phyloP scores from a whole-genome alignment of 2,113 vertebrate genomes.

The Callospermophilus lateralis region DNA sequence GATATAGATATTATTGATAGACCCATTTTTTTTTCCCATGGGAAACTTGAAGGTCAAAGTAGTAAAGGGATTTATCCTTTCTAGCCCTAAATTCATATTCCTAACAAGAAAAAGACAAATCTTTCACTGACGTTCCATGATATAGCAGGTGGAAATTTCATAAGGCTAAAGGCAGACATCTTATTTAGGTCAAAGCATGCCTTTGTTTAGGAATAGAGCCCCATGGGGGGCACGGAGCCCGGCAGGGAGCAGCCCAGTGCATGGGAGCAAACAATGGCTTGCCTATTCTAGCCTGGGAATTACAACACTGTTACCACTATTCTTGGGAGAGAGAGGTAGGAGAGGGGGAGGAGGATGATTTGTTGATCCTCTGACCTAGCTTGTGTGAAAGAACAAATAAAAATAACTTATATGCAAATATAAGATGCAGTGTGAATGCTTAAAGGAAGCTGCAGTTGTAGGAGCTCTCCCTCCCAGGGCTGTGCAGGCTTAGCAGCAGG shows the following conservation, averaged over 20 bases:
- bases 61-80: background rate
- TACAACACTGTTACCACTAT: background rate
- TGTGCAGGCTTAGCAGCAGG: background rate
- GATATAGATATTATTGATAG: background rate
- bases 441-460: background rate
- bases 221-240: background rate
- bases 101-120: background rate
- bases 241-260: too few relatives aligned
- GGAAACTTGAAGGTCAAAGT: background rate
- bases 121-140: background rate
- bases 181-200: constrained; percentile 1
- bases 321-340: background rate
- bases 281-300: background rate
- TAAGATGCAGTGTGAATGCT: background rate
- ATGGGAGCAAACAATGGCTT: background rate
- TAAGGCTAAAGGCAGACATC: background rate
- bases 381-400: constrained; percentile 50
- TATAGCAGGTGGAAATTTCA: background rate
- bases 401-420: constrained; percentile 44
- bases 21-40: background rate
- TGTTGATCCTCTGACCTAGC: constrained; percentile 20
- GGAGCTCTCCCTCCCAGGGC: background rate
- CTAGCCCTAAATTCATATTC: background rate
- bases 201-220: background rate
- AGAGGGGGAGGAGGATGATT: too few relatives aligned